Evolutionary conservation across 2,113 vertebrate genomes (phyloP).

Genomic region (Salvelinus sp.): DNA sequence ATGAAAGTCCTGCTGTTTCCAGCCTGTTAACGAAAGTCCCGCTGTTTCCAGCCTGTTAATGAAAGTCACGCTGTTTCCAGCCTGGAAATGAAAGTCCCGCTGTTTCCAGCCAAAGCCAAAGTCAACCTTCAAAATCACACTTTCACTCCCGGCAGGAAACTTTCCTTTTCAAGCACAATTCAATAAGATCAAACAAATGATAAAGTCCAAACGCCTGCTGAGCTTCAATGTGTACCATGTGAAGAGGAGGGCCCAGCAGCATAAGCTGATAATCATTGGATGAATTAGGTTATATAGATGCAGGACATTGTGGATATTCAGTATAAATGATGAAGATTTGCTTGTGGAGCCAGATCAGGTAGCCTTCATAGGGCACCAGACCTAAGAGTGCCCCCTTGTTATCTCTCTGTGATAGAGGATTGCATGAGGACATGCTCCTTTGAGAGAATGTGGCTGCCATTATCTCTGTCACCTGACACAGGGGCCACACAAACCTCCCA

Average conservation of each 20-base stretch:
- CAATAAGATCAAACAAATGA: constrained; percentile 22
- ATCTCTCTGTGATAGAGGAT: too few species aligned
- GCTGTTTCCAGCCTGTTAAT: too few species aligned
- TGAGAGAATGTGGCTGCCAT: constrained; percentile 46
- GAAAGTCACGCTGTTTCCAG: too few species aligned
- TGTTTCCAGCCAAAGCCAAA: constrained; percentile 13
- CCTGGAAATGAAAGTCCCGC: too few species aligned
- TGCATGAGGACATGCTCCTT: neutral
- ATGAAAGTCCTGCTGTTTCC: too few species aligned
- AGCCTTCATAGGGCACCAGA: neutral
- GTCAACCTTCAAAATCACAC: constrained; percentile 28
- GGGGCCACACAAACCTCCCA: constrained; percentile 21
- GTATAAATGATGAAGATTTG: too few species aligned
- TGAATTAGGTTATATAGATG: neutral
- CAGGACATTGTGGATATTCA: neutral
- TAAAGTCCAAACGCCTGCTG: constrained; percentile 17
- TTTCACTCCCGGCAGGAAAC: constrained; percentile 30
- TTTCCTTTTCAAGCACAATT: constrained; percentile 31
- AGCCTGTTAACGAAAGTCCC: too few species aligned
- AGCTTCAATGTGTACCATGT: constrained; percentile 24
- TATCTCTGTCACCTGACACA: constrained; percentile 57
- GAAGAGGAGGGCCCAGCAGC: neutral
- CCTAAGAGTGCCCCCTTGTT: neutral
- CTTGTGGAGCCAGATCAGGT: neutral
- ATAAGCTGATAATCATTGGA: neutral